Evolutionary conservation across 2,888 invertebrate genomes (phyloP).

Genomic region (Melanostoma mellinum): DNA sequence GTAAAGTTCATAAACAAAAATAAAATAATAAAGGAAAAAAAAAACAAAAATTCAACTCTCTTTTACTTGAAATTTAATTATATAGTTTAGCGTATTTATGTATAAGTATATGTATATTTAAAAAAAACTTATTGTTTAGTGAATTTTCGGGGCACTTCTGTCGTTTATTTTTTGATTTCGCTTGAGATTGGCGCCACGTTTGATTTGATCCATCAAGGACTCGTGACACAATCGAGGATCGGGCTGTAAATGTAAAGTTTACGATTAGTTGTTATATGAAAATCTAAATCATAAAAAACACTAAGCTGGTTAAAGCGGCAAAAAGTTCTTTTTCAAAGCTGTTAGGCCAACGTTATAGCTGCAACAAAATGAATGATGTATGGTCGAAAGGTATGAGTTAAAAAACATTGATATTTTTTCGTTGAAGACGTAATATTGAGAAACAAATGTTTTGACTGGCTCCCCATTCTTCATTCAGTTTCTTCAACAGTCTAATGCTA

Average conservation of each 20-base stretch:
- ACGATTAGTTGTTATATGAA: constrained; percentile 5
- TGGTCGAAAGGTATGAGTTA: not conserved
- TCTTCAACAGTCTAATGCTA: no score
- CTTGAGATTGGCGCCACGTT: constrained; percentile 91
- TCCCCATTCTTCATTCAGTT: no score
- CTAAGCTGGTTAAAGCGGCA: constrained; percentile 41
- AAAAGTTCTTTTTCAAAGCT: constrained; percentile 43
- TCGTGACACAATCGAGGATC: constrained; percentile 92
- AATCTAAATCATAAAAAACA: not conserved
- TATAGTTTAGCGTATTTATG: constrained; percentile 54
- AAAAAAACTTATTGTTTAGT: constrained; percentile 81
- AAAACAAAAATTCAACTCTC: constrained; percentile 48
- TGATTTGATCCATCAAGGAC: constrained; percentile 96
- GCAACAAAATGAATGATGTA: not conserved
- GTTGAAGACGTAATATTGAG: not conserved
- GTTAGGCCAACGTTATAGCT: constrained; percentile 16
- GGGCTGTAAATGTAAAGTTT: constrained; percentile 83
- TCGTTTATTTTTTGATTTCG: constrained; percentile 87
- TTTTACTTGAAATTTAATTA: constrained; percentile 25
- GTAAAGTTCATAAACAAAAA: constrained; percentile 37
- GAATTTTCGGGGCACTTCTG: constrained; percentile 94
- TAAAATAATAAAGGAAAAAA: constrained; percentile 23
- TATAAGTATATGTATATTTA: constrained; percentile 28
- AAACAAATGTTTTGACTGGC: no score
- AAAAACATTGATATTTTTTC: constrained; percentile 8